These are phyloP conservation scores for Dryomyza anilis DNA, from an alignment of 2,888 invertebrate genomes.

Conservation along the genomic window DNA sequence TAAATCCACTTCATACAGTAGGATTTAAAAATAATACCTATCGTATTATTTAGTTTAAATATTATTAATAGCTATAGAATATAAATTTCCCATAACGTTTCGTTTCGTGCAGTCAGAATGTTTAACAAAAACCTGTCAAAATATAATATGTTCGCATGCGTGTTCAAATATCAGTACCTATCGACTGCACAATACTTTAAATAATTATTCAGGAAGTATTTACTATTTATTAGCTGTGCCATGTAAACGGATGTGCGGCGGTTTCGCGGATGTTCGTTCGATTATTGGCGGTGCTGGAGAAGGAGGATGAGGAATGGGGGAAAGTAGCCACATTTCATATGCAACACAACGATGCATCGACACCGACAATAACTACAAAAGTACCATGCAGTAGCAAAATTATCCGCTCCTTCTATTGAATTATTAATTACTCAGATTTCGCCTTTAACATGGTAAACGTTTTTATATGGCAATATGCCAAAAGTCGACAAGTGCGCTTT, in stretches of 20 bases:
- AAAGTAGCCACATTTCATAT: neutral
- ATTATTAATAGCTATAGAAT: too few species aligned
- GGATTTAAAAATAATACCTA: too few species aligned
- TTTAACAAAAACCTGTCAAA: too few species aligned
- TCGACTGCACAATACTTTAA: too few species aligned
- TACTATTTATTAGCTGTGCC: neutral
- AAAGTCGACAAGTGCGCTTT: neutral
- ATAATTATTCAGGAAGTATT: conserved; percentile 4
- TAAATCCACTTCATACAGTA: too few species aligned
- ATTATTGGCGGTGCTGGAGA: too few species aligned
- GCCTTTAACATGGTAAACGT: neutral
- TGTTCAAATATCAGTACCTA: too few species aligned
- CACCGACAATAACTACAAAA: neutral
- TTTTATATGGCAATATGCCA: neutral
- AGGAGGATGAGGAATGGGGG: neutral
- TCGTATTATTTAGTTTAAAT: too few species aligned
- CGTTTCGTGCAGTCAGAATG: too few species aligned
- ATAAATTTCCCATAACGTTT: too few species aligned
- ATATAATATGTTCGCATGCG: too few species aligned
- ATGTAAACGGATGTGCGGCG: conserved; percentile 3
- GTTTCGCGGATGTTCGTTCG: neutral
- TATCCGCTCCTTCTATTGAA: neutral
- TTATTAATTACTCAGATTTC: neutral
- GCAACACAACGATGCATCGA: neutral
- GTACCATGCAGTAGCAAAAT: neutral